Percentiles rank a stretch among this genome's conserved stretches.
phyloP scores from a whole-genome alignment of 92 coral and sea anemone genomes.

The Porites lobata region DNA sequence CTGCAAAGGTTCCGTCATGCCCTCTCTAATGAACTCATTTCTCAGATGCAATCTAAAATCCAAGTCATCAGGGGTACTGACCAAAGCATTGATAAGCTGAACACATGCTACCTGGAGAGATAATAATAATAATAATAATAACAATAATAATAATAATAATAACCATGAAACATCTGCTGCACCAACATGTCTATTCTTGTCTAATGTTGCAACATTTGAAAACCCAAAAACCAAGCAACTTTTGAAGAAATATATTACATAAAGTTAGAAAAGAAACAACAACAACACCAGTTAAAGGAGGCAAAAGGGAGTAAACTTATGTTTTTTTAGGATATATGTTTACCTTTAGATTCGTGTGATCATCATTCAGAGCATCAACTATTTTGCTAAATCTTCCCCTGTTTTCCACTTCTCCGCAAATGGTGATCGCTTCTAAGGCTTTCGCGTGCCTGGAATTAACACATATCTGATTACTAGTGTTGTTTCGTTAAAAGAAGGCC shows the following conservation, averaged over 20 bases:
- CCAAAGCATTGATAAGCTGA: slow-evolving; percentile 94
- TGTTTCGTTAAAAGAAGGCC: no score
- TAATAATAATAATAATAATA: background rate
- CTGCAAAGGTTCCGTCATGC: slow-evolving; percentile 93
- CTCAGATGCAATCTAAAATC: slow-evolving; percentile 97
- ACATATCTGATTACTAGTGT: background rate
- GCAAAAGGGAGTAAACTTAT: background rate
- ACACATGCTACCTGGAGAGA: slow-evolving; percentile 91
- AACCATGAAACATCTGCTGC: background rate
- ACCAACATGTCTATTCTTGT: no score
- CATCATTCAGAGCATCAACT: slow-evolving; percentile 91
- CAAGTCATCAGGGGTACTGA: slow-evolving; percentile 96
- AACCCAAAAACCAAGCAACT: no score
- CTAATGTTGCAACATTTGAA: no score
- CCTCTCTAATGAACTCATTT: slow-evolving; percentile 96
- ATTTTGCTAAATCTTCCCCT: slow-evolving; percentile 90
- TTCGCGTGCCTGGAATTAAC: slow-evolving; percentile 79
- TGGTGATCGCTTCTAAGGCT: slow-evolving; percentile 93
- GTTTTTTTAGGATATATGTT: background rate
- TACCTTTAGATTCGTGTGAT: slow-evolving; percentile 94
- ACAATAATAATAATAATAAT: background rate
- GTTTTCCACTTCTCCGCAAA: slow-evolving; percentile 93
- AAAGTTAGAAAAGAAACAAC: no score
- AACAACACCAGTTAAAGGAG: no score
- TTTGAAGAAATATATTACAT: no score